Evolutionary conservation across 2,113 vertebrate species (phyloP).

Genomic region (Cariama cristata): DNA sequence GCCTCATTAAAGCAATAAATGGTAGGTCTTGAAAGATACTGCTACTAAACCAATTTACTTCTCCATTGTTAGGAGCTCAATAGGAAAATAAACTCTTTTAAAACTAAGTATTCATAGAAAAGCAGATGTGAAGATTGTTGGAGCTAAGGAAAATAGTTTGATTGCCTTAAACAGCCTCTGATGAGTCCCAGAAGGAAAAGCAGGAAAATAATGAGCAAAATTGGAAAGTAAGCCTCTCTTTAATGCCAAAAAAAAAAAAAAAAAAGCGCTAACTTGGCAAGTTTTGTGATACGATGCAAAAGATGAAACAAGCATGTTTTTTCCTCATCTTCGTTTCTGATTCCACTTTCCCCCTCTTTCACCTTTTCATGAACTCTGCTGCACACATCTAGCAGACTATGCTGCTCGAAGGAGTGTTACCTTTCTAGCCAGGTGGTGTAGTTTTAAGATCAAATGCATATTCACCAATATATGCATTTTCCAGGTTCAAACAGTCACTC

Average conservation of each 20-base stretch:
- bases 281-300: rapidly evolving
- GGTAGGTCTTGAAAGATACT: not conserved
- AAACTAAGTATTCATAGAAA: not conserved
- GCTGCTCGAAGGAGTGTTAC: not conserved
- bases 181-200: not conserved
- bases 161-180: not conserved
- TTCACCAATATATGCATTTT: not conserved
- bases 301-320: not conserved
- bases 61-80: not conserved
- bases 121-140: not conserved
- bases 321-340: not conserved
- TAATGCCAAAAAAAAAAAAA: not conserved
- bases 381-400: not conserved
- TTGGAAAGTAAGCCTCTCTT: not conserved
- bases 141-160: not conserved
- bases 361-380: not conserved
- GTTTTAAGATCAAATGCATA: not conserved
- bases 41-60: not conserved
- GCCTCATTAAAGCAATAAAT: not conserved
- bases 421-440: not conserved
- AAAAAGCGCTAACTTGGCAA: not conserved
- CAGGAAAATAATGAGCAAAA: not conserved
- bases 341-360: not conserved
- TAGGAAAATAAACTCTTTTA: not conserved
- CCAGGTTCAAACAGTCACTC: not conserved